phyloP scores from a whole-genome alignment of 2,888 invertebrate genomes.

The Clistopyga incitator region DNA sequence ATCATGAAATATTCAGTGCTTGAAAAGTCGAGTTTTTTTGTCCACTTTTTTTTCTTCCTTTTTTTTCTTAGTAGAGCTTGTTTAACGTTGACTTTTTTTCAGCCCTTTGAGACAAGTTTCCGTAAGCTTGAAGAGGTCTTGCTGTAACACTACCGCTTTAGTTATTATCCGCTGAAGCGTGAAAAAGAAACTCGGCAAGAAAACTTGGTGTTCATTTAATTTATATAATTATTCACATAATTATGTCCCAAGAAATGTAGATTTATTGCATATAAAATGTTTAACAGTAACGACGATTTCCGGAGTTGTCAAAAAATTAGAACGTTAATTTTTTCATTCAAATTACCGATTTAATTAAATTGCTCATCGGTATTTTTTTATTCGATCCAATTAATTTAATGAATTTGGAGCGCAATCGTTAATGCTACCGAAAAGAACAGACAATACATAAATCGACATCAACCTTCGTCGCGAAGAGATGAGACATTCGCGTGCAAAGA shows the following conservation, averaged over 20 bases:
- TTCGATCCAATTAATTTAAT: no score
- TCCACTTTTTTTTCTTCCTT: conserved; percentile 3
- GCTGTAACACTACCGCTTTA: neutral
- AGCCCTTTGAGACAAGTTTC: neutral
- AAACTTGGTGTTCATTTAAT: neutral
- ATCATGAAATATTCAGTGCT: conserved; percentile 56
- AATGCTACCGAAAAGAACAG: conserved; percentile 35
- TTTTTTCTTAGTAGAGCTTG: conserved; percentile 32
- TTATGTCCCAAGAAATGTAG: neutral
- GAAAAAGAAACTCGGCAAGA: neutral
- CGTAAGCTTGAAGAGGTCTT: neutral
- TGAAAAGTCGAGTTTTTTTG: conserved; percentile 14
- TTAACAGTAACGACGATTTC: neutral
- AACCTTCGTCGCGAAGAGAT: conserved; percentile 36
- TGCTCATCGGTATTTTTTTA: no score
- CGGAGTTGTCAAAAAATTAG: no score
- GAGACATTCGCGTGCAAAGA: conserved; percentile 31
- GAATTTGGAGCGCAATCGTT: conserved; percentile 22
- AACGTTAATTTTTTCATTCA: no score
- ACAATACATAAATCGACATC: conserved; percentile 56
- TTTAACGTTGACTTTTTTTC: conserved; percentile 34
- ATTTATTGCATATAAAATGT: no score
- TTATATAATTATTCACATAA: neutral
- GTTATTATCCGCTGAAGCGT: neutral
- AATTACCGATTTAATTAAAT: no score